Conservation (phyloP, 1,140 invertebrate genomes). For the Probaryconus sp. region DNA sequence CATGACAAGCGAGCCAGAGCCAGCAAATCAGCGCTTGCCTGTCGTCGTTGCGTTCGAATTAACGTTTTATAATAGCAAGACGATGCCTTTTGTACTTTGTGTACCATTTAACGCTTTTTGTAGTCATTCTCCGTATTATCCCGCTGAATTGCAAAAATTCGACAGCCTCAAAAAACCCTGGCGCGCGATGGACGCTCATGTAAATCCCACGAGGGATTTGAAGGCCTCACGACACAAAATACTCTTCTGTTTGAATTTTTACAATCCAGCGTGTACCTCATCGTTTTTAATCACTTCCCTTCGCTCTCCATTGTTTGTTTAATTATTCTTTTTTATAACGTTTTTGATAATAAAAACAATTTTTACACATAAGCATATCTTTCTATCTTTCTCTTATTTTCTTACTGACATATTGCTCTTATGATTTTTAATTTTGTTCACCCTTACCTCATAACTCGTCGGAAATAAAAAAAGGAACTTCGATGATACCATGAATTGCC, state of each 20-base stretch:
- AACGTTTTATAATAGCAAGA: slow-evolving; percentile 62
- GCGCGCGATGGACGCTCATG: neutral
- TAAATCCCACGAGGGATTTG: too few relatives aligned
- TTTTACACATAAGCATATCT: slow-evolving; percentile 44
- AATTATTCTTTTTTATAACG: slow-evolving; percentile 55
- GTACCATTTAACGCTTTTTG: slow-evolving; percentile 67
- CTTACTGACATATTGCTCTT: neutral
- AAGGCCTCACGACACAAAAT: too few relatives aligned
- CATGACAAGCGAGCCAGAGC: slow-evolving; percentile 66
- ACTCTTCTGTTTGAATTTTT: slow-evolving; percentile 55
- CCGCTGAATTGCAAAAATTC: slow-evolving; percentile 50
- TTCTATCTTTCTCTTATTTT: slow-evolving; percentile 10
- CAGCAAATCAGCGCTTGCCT: slow-evolving; percentile 55
- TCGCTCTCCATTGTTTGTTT: slow-evolving; percentile 53
- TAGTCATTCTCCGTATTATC: slow-evolving; percentile 40
- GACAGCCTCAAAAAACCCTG: slow-evolving; percentile 22
- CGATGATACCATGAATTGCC: neutral
- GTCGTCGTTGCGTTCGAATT: slow-evolving; percentile 60
- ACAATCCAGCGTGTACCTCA: slow-evolving; percentile 42
- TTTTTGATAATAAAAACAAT: slow-evolving; percentile 59
- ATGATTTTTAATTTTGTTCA: too few relatives aligned
- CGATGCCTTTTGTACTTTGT: slow-evolving; percentile 68
- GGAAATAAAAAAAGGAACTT: too few relatives aligned
- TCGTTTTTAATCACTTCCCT: slow-evolving; percentile 52
- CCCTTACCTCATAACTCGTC: neutral